Percentiles rank a stretch among this genome's conserved stretches.
Conservation (phyloP, 2,113 vertebrate species). For the Axis porcinus region DNA sequence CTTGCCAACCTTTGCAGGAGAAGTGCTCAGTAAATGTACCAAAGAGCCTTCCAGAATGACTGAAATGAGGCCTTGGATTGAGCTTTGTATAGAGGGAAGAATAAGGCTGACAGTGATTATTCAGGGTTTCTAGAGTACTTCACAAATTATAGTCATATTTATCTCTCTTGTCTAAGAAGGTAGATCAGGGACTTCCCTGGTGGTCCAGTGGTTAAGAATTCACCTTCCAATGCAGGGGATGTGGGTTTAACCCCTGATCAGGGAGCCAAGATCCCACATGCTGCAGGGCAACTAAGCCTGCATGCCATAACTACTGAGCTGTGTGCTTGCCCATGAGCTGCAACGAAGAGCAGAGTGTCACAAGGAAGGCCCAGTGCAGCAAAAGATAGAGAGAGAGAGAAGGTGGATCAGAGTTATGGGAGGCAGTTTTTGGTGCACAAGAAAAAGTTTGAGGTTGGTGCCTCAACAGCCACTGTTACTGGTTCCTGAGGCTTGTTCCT, state of each 20-base stretch:
- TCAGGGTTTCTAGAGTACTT: not conserved
- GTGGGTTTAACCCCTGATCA: not conserved
- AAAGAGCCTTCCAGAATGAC: not conserved
- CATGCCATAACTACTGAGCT: not conserved
- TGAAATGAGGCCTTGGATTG: not conserved
- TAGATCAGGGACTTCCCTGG: not conserved
- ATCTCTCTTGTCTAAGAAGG: not conserved
- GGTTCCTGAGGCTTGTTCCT: slow-evolving; percentile 22
- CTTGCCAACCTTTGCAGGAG: not conserved
- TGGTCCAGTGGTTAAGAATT: not conserved
- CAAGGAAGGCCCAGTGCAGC: not conserved
- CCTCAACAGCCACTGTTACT: not conserved
- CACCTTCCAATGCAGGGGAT: not conserved
- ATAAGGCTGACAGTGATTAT: not conserved
- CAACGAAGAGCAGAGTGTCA: not conserved
- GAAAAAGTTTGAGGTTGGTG: not conserved
- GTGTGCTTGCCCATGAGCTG: not conserved
- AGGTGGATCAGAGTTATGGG: not conserved
- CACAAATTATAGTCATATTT: not conserved
- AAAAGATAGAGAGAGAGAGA: not conserved
- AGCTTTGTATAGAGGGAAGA: not conserved
- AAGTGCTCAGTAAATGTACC: not conserved
- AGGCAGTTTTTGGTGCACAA: not conserved
- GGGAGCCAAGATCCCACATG: not conserved
- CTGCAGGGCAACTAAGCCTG: not conserved